Base-by-base conservation (phyloP, 2,113 vertebrate species). In the Gallinago paraguaiae region DNA sequence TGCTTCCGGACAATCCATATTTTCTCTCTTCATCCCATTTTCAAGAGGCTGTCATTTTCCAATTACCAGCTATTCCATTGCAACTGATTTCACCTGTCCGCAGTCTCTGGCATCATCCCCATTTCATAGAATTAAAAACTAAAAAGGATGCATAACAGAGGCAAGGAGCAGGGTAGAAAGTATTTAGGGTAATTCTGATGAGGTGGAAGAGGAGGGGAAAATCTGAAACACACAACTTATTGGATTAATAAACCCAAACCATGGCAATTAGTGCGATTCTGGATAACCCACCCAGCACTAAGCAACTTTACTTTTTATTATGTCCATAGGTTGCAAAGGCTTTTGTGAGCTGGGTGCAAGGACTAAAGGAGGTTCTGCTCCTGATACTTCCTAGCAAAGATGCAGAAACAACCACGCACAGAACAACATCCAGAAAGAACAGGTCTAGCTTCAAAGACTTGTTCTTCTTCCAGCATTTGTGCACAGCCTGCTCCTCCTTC, bases 1-100 rank as follows among this genome's bases (percentile, higher is more conserved):
- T 89, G 31, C 60, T 92, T 79, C 70, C 0, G 11, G 86, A 56
- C 60, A 24, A 31, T 35, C 64, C 0, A 0, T 4, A 7, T 31
- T 91, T 48, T 67, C 80, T 80, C 39, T 67, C 61, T 41, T 88
- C n/a, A 2, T 8, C 33, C 45, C 72, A 9, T 51, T 88, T 93
- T 35, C 4, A 18, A 88, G 60, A 37, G 17, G 31, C 6, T 82
- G 46, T 3, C 8, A 33, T 74, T 74, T 74, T 53, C 77, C 71
- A 76, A 1, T 67, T 54, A 59, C 16, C 48, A n/a, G 61, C 13
- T 57, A 43, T 56, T 64, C 60, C 65, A 35, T 0, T 31, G 33
- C n/a, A 28, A 22, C 4, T 7, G 37, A 39, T 57, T 19, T 71
- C 79, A 41, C 53, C 89, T 51, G 69, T 4, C 68, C 75, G 31